Percentiles rank a stretch among this genome's conserved stretches.
Conservation (phyloP, 1,140 invertebrate species). For the Bombus terrestris region DNA sequence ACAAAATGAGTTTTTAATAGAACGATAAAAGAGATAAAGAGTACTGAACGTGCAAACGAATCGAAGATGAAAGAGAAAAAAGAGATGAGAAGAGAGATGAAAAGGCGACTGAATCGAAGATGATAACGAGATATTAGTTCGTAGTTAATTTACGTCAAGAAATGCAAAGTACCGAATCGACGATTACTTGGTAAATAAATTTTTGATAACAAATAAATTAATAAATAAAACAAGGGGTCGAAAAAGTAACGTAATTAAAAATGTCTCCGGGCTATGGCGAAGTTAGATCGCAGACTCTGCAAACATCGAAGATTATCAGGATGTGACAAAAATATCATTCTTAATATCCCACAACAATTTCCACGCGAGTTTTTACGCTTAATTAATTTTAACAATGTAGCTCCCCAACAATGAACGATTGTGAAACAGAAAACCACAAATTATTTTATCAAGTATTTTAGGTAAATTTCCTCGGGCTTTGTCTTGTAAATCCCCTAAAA, state of each 20-base stretch:
- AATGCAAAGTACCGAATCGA: neutral
- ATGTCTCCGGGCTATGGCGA: neutral
- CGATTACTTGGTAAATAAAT: neutral
- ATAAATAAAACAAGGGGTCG: neutral
- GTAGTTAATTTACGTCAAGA: neutral
- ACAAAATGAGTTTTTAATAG: neutral
- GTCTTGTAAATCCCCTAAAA: neutral
- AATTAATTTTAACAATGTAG: no score
- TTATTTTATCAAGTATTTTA: neutral
- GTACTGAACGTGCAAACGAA: neutral
- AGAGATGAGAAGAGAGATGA: neutral
- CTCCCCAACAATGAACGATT: no score
- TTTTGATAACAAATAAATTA: neutral
- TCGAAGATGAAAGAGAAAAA: neutral
- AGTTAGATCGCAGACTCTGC: neutral
- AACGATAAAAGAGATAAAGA: neutral
- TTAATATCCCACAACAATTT: neutral
- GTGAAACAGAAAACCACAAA: neutral
- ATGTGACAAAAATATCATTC: neutral
- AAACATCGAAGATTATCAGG: neutral
- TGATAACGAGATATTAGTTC: neutral
- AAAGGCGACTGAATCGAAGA: neutral
- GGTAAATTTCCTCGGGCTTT: no score
- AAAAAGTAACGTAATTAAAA: neutral
- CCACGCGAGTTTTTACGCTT: neutral